These are phyloP conservation scores for Zoanthus gigantus DNA, from an alignment of 92 coral and sea anemone genomes.

Conservation along the genomic window DNA sequence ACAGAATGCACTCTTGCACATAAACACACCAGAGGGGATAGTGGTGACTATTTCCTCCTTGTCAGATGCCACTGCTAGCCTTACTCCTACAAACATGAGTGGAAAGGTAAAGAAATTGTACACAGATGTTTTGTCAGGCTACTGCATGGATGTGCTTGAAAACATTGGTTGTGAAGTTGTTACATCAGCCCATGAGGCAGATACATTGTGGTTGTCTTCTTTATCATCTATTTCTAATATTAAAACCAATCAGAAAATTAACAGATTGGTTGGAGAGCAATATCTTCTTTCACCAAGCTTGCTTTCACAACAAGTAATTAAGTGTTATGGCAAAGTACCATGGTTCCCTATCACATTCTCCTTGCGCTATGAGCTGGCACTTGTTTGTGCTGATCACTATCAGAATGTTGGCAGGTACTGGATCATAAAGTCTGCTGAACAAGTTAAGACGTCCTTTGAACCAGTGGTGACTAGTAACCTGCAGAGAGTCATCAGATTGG, in stretches of 20 bases:
- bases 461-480: slow-evolving; percentile 79
- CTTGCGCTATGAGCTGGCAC: slow-evolving; percentile 71
- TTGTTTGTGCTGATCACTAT: slow-evolving; percentile 79
- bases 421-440: slow-evolving; percentile 78
- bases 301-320: slow-evolving; percentile 49
- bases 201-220: slow-evolving; percentile 71
- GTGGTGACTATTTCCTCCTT: slow-evolving; percentile 36
- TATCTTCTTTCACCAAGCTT: slow-evolving; percentile 59
- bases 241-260: slow-evolving; percentile 58
- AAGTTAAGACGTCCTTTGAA: slow-evolving; percentile 45
- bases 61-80: slow-evolving; percentile 35
- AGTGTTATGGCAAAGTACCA: slow-evolving; percentile 64
- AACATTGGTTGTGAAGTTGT: slow-evolving; percentile 73
- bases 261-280: slow-evolving; percentile 80
- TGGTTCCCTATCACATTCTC: slow-evolving; percentile 77
- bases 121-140: slow-evolving; percentile 18
- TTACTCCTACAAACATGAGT: slow-evolving; percentile 34
- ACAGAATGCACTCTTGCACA: slow-evolving; percentile 43
- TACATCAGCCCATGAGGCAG: slow-evolving; percentile 71
- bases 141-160: slow-evolving; percentile 49
- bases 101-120: slow-evolving; percentile 41
- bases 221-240: slow-evolving; percentile 20
- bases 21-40: slow-evolving; percentile 36
- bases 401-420: slow-evolving; percentile 73
- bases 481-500: slow-evolving; percentile 71